These are phyloP conservation scores for Aulostomus chinensis DNA, from an alignment of 2,797 vertebrate genomes.

Conservation along the genomic window DNA sequence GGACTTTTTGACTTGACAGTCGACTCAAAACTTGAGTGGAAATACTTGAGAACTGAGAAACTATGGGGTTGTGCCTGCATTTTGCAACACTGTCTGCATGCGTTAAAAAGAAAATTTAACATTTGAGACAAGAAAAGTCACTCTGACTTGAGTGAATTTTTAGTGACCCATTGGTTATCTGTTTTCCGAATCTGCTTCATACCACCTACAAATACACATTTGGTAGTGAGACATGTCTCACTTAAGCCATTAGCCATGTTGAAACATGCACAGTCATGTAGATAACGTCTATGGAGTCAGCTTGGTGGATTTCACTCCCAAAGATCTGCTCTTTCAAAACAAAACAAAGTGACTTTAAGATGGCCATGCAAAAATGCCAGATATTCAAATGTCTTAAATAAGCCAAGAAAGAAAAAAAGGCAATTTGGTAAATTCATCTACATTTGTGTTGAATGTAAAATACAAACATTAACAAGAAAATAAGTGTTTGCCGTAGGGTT, in stretches of 20 bases:
- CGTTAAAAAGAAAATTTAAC: background rate
- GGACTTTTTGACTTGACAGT: too few species aligned
- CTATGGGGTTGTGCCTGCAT: background rate
- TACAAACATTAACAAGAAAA: constrained; percentile 40
- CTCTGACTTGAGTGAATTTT: constrained; percentile 2
- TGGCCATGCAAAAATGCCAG: constrained; percentile 9
- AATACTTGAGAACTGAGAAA: too few species aligned
- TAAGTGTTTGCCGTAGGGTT: constrained; percentile 24
- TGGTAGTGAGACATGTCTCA: constrained; percentile 18
- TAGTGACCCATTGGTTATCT: background rate
- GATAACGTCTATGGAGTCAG: constrained; percentile 23
- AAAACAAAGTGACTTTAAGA: constrained; percentile 3
- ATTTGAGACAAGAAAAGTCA: background rate
- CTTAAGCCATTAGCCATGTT: constrained; percentile 28
- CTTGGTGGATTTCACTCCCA: constrained; percentile 6
- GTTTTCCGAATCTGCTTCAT: constrained; percentile 5
- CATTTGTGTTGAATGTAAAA: constrained; percentile 47
- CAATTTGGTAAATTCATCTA: too few species aligned
- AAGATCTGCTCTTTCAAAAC: constrained; percentile 4
- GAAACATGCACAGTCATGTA: constrained; percentile 40
- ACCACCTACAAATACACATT: constrained; percentile 3
- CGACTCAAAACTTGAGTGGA: too few species aligned
- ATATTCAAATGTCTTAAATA: constrained; percentile 5
- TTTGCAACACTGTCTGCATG: background rate
- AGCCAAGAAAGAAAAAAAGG: constrained; percentile 8